phyloP scores from a whole-genome alignment of 2,888 invertebrate genomes.

The Torymus tubicola region DNA sequence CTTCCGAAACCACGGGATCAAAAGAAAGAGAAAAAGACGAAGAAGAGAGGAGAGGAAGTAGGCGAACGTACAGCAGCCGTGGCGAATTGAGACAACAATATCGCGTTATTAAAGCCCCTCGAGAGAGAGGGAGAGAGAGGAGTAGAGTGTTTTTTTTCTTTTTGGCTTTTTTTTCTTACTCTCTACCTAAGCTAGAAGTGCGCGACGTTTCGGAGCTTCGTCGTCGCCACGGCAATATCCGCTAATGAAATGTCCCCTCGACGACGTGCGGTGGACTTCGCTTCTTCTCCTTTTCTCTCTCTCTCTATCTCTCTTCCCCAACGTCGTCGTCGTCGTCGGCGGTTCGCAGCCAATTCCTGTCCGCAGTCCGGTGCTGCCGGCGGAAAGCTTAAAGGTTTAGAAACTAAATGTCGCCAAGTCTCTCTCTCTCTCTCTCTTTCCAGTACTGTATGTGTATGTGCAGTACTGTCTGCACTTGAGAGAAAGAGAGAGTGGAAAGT shows the following conservation, averaged over 20 bases:
- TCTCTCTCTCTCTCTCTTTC: neutral
- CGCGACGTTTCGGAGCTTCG: slow-evolving; percentile 23
- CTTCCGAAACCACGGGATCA: neutral
- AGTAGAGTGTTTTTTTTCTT: neutral
- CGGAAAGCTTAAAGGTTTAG: slow-evolving; percentile 53
- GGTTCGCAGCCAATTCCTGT: slow-evolving; percentile 68
- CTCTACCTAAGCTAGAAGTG: too few relatives aligned
- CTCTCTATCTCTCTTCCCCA: slow-evolving; percentile 61
- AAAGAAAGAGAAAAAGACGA: neutral
- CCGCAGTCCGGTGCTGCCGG: slow-evolving; percentile 29
- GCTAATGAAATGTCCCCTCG: slow-evolving; percentile 66
- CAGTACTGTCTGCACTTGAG: too few relatives aligned
- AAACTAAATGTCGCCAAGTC: slow-evolving; percentile 43
- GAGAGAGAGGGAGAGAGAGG: too few relatives aligned
- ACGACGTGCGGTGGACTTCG: neutral
- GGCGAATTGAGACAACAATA: slow-evolving; percentile 40
- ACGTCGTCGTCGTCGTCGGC: too few relatives aligned
- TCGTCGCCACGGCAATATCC: slow-evolving; percentile 65
- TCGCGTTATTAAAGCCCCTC: slow-evolving; percentile 17
- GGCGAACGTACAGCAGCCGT: neutral
- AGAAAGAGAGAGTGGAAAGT: too few relatives aligned
- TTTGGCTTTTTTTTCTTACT: too few relatives aligned
- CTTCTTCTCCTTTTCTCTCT: slow-evolving; percentile 43
- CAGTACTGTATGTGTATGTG: neutral
- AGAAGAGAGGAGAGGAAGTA: neutral